Base-by-base conservation (phyloP, 2,888 invertebrate genomes). In the Halictus ligatus region DNA sequence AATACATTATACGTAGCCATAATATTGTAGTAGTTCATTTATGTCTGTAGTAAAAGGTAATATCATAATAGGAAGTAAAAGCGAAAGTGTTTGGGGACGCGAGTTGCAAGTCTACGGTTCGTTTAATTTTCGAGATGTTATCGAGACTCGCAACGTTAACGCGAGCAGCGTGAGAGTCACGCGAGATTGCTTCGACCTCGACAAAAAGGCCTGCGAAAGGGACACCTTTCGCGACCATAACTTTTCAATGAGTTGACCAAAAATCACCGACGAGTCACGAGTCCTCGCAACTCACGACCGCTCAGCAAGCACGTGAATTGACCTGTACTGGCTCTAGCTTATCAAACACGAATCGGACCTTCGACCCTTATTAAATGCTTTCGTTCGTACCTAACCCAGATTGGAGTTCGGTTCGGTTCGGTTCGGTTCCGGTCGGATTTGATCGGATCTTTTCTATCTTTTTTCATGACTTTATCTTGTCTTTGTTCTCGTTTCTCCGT, bases 171-270 rank as follows among this genome's bases (percentile, higher is more conserved):
- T 13, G 10, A 46, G 29, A 60, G 72, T 80, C 85, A 86, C 85
- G 85, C 85, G 67, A 86, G 64, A 78, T 46, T 60, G 50, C 15
- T 40, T 12, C 21, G 40, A 40, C 21, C 50, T 35, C 46, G 60
- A 69, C 50, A 12, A 40, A 43, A 35, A 35, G 35, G 35, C n/a
- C 18, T 15, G 4, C 78, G 15, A 40, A n/a, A 69, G 40, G 75
- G 72, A 50, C 71, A 69, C 58, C 74, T 69, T 54, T 48, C n/a
- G 77, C 43, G 67, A 78, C n/a, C 76, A 50, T 81, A 78, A 85
- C 83, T 83, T 87, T 87, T 83, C 80, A 87, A 83, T 80, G 86
- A 80, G 83, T 82, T 80, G 78, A 78, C 72, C 50, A 86, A 87
- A 83, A 78, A 69, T 77, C 69, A 60, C 29, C 18, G 2, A 35